Evolutionary conservation across 2,888 invertebrate species (phyloP), one percentile per base, ranked within the genome.

Genomic region (Philonicus albiceps): DNA sequence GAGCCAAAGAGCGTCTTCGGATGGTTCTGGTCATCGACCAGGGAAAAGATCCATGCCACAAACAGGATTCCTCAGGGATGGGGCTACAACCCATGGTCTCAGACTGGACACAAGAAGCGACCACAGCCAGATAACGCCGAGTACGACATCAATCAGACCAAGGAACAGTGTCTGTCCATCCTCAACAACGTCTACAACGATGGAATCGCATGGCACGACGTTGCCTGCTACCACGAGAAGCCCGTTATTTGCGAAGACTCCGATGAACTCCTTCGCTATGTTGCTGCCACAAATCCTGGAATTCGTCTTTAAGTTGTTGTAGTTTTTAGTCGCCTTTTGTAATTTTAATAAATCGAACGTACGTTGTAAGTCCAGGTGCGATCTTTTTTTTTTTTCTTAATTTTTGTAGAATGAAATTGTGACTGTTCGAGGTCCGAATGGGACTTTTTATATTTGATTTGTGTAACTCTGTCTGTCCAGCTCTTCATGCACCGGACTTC

Each of bases 141-240:
- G 92, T 97, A 95, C 92, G 97, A 97, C 90, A 97, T 97, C 92
- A 97, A 97, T 93, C 95, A 95, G 88, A 97, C 97, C 88, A 95
- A 95, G 88, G 97, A 98, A 92, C 97, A 97, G 53, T 98, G 98
- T 90, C 92, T 98, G 90, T 96, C 97, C 86, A 94, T 97, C 88
- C 94, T 98, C 88, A 97, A 98, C 94, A 98, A 98, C 92, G 97
- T 98, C 7, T 98, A 98, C 94, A 97, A 96, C 90, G 98, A 98
- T 91, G 97, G 97, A 89, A 97, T 98, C 91, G 97, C 96, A 89
- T 98, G 97, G 97, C 97, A 97, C 93, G 97, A 97, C 92, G 97
- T 97, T 85, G 97, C 97, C 88, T 97, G 97, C 92, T 97, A 97
- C 92, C 97, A 97, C 93, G 97, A 97, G 93, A 98, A 98, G 91